Conservation (phyloP, 92 coral and sea anemone species). For the Porites divaricata region DNA sequence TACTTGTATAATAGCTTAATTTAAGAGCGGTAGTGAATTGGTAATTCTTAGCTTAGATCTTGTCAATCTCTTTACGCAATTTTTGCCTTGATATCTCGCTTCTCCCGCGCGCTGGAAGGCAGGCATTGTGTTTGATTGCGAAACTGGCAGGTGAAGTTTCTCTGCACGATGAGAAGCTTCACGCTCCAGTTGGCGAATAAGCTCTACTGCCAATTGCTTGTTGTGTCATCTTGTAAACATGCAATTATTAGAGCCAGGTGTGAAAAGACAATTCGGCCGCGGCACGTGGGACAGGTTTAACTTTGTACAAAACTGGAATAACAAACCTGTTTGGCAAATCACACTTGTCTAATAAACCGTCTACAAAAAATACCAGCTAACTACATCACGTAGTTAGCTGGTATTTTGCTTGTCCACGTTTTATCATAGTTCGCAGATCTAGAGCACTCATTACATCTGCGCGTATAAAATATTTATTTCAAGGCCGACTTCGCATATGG, state of each 20-base stretch:
- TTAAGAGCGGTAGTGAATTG: background rate
- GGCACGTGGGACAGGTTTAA: constrained; percentile 37
- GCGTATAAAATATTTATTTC: no score
- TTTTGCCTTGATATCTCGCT: background rate
- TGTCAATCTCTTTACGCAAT: constrained; percentile 26
- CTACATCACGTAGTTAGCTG: no score
- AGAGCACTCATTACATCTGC: no score
- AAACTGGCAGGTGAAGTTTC: constrained; percentile 11
- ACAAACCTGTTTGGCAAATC: background rate
- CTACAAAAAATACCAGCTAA: no score
- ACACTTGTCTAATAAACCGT: background rate
- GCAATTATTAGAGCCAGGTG: constrained; percentile 44
- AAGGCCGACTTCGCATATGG: no score
- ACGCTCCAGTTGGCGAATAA: background rate
- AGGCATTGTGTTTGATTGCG: background rate
- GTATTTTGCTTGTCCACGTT: no score
- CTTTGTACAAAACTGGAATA: background rate
- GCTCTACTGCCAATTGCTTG: constrained; percentile 20
- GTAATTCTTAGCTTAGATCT: constrained; percentile 12
- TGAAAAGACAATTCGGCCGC: background rate
- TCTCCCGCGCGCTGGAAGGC: background rate
- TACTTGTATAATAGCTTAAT: constrained; percentile 2
- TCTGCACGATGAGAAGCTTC: background rate
- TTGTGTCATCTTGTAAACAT: constrained; percentile 28
- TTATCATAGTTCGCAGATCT: no score